Percentiles rank a stretch among this genome's conserved stretches.
Conservation (phyloP, 2,888 invertebrate species). For the Sarcophaga carnaria region DNA sequence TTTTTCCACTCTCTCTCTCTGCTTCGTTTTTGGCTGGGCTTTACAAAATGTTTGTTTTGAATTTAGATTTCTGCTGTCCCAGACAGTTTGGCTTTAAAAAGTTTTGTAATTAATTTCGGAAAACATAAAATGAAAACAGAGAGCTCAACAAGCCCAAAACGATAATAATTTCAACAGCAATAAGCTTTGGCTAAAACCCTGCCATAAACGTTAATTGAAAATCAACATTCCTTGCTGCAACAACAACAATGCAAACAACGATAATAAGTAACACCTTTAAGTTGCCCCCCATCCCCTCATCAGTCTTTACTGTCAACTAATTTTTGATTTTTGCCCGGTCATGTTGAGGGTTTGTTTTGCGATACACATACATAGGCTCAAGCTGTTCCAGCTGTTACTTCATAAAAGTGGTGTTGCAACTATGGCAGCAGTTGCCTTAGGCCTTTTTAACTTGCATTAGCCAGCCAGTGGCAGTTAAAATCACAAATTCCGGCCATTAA, state of each 20-base stretch:
- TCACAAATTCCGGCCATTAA: too few species aligned
- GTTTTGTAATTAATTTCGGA: slow-evolving; percentile 44
- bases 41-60: too few species aligned
- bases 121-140: slow-evolving; percentile 55
- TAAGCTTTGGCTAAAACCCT: slow-evolving; percentile 9
- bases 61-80: background rate
- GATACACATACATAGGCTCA: too few species aligned
- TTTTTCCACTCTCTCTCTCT: too few species aligned
- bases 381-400: background rate
- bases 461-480: too few species aligned
- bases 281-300: slow-evolving; percentile 1
- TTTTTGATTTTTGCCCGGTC: slow-evolving; percentile 16
- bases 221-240: slow-evolving; percentile 30
- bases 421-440: too few species aligned
- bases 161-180: background rate
- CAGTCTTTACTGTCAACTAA: slow-evolving; percentile 27
- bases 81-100: slow-evolving; percentile 23
- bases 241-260: background rate
- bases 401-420: too few species aligned
- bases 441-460: too few species aligned
- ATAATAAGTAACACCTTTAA: slow-evolving; percentile 3
- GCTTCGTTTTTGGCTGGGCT: too few species aligned
- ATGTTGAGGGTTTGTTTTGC: background rate
- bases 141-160: background rate
- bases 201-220: slow-evolving; percentile 39